These are phyloP conservation scores for Patella depressa DNA, from an alignment of 2,888 invertebrate species.

Conservation along the genomic window DNA sequence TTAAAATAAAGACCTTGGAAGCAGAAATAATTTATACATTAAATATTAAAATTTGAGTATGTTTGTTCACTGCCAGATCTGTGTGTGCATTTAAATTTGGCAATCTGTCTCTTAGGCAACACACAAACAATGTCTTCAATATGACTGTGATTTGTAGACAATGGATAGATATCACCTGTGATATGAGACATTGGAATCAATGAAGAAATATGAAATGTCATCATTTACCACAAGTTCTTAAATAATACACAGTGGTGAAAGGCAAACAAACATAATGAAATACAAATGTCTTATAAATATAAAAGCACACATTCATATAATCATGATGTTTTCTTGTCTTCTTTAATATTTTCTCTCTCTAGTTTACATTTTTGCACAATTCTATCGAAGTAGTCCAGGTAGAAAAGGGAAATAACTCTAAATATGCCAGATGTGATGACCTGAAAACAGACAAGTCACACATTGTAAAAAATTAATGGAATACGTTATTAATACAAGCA, in stretches of 20 bases:
- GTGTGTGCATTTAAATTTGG: too few species aligned
- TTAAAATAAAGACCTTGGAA: too few species aligned
- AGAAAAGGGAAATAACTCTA: slow-evolving; percentile 78
- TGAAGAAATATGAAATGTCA: too few species aligned
- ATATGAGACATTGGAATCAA: too few species aligned
- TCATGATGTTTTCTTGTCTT: slow-evolving; percentile 37
- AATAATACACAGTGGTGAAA: neutral
- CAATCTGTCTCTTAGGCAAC: too few species aligned
- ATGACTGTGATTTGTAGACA: too few species aligned
- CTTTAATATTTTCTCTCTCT: slow-evolving; percentile 39
- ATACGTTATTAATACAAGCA: too few species aligned
- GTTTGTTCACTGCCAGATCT: too few species aligned
- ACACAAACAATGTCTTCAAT: too few species aligned
- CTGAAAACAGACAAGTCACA: slow-evolving; percentile 76
- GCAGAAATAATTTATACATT: too few species aligned
- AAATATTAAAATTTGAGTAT: too few species aligned
- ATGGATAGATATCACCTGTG: too few species aligned
- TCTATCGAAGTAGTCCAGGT: slow-evolving; percentile 79
- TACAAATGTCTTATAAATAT: neutral
- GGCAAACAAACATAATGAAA: neutral
- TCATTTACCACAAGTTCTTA: neutral
- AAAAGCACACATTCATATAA: neutral
- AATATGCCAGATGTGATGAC: slow-evolving; percentile 80
- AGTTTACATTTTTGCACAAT: slow-evolving; percentile 76
- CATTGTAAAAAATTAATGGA: slow-evolving; percentile 3